phyloP scores from a whole-genome alignment of 53 echinoderm and acorn worm genomes.

The Echinometra lucunter region DNA sequence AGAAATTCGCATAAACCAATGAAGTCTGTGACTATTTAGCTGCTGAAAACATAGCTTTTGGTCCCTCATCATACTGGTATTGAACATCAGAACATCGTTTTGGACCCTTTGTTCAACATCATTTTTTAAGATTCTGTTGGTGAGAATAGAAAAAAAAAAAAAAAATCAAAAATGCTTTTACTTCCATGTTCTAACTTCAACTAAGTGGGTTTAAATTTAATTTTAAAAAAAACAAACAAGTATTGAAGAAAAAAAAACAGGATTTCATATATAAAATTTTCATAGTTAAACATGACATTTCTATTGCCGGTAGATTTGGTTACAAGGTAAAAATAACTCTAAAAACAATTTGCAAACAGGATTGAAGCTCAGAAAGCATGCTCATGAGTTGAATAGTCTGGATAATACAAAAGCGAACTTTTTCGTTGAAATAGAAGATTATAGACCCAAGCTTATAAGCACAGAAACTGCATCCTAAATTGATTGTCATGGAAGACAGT shows the following conservation, averaged over 20 bases:
- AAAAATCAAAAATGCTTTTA: too few relatives aligned
- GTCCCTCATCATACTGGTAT: too few relatives aligned
- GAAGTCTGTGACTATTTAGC: too few relatives aligned
- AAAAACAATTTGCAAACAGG: background rate
- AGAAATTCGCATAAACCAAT: too few relatives aligned
- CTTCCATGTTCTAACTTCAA: too few relatives aligned
- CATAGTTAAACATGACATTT: background rate
- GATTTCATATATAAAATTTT: background rate
- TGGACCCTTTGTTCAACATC: too few relatives aligned
- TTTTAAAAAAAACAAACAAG: background rate
- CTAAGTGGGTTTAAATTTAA: too few relatives aligned
- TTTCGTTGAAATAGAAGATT: constrained; percentile 1
- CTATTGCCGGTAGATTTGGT: background rate
- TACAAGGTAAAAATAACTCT: background rate
- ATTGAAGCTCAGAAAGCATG: background rate
- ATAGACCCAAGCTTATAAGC: background rate
- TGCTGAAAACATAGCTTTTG: too few relatives aligned
- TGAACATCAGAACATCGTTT: too few relatives aligned
- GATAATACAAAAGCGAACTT: background rate
- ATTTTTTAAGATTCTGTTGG: too few relatives aligned
- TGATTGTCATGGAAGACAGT: constrained; percentile 44
- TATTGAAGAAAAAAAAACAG: background rate
- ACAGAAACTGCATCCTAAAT: constrained; percentile 11
- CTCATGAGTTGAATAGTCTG: background rate
- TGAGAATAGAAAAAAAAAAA: background rate